phyloP scores from a whole-genome alignment of 2,113 vertebrate genomes.

The Xenus cinereus region DNA sequence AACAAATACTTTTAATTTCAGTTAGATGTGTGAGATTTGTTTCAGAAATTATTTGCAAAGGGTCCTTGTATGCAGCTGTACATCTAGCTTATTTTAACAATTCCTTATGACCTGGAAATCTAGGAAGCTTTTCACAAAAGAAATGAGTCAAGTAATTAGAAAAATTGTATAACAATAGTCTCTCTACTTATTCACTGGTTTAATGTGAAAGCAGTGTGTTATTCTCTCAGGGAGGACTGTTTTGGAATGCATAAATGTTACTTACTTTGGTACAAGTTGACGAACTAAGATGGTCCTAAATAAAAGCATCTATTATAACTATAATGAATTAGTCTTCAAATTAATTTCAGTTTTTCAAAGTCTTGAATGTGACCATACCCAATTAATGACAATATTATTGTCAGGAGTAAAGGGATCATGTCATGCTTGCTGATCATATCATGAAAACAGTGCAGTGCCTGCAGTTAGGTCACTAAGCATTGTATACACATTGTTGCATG shows the following conservation, averaged over 20 bases:
- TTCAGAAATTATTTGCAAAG: background rate
- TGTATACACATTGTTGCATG: background rate
- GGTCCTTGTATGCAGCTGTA: background rate
- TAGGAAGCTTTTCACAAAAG: background rate
- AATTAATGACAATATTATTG: background rate
- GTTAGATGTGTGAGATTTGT: background rate
- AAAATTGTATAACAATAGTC: background rate
- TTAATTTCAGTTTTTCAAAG: background rate
- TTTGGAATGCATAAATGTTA: background rate
- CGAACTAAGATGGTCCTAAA: background rate
- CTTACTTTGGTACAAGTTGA: background rate
- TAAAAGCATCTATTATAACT: background rate
- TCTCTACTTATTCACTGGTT: background rate
- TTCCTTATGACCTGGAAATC: background rate
- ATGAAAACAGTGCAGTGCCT: background rate
- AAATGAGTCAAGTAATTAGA: background rate
- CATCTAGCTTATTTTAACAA: background rate
- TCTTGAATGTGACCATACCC: background rate
- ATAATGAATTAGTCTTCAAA: background rate
- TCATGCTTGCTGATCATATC: background rate
- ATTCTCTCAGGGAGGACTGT: background rate
- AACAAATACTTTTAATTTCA: background rate
- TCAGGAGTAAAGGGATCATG: background rate
- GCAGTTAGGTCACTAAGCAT: background rate
- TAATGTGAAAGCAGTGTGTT: background rate